Evolutionary conservation across 2,113 vertebrate genomes (phyloP), one percentile per base, ranked within the genome.

Genomic region (Hydrochoerus hydrochaeris): DNA sequence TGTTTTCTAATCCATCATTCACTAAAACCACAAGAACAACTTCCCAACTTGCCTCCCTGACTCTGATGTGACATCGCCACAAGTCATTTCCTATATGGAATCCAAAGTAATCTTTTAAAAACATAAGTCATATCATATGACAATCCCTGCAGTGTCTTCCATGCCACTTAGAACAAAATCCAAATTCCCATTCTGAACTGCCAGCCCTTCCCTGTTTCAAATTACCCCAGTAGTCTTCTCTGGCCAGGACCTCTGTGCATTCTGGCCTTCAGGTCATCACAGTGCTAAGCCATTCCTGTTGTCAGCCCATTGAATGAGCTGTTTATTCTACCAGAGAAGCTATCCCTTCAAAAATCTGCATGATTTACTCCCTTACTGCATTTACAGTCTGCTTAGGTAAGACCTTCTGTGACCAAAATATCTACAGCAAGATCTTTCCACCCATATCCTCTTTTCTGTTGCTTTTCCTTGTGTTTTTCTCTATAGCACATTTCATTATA

Each of bases 31-130:
- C 86, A 54, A 0, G 46, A n/a, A 54, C 35, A 58, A 22, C 71
- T 35, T 77, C 57, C 41, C 17, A 28, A 9, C 30, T 17, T 60
- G 38, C 44, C 13, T 89, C n/a, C 44, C 32, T 49, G n/a, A 17
- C 90, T 77, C 62, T 28, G 16, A 13, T 73, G 49, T 52, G 46
- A 90, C 52, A 54, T 44, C 49, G 49, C 65, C 60, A 13, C 54
- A 62, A 3, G 22, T 52, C 44, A 54, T 88, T 91, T 94, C 52
- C 63, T 52, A 60, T 4, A 41, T 11, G 52, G 80, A 96, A 88
- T 8, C 44, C 41, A 77, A 78, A 86, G 38, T 78, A n/a, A 44
- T 83, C n/a, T 71, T 96, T 93, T 58, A 57, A 89, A 96, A 96
- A 32, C 17, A 13, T 38, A 85, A 77, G 60, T 87, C 62, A 89